Percentiles rank a stretch among this genome's conserved stretches.
phyloP scores from a whole-genome alignment of 1,140 invertebrate genomes.

The Trichonephila clavata region DNA sequence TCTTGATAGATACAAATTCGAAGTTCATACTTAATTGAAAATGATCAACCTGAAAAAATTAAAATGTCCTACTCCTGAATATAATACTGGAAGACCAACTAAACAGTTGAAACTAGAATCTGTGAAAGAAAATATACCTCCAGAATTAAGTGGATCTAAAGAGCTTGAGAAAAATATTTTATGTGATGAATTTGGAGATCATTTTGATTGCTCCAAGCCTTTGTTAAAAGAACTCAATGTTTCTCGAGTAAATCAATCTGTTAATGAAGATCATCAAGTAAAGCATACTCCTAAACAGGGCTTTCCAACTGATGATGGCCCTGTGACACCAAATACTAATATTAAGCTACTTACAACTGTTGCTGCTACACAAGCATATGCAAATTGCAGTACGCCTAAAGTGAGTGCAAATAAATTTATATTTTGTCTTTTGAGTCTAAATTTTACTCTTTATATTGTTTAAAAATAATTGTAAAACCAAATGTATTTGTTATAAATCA shows the following conservation, averaged over 20 bases:
- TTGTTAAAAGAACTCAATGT: too few relatives aligned
- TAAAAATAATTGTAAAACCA: too few relatives aligned
- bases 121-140: conserved; percentile 51
- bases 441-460: too few relatives aligned
- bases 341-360: conserved; percentile 57
- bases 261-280: neutral
- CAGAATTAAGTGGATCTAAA: neutral
- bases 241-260: too few relatives aligned
- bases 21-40: neutral
- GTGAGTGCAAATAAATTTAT: neutral
- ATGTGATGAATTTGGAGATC: too few relatives aligned
- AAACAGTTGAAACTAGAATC: conserved; percentile 10
- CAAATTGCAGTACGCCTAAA: conserved; percentile 42
- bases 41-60: neutral
- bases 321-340: conserved; percentile 53
- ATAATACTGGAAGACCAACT: neutral
- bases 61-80: neutral
- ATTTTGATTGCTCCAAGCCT: too few relatives aligned
- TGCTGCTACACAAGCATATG: conserved; percentile 58
- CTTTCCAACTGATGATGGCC: neutral
- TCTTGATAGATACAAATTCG: too few relatives aligned
- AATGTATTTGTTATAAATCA: too few relatives aligned
- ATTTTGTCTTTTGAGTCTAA: too few relatives aligned
- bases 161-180: neutral
- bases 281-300: conserved; percentile 50